Conservation (phyloP, 2,888 invertebrate species). For the Pocota personata region DNA sequence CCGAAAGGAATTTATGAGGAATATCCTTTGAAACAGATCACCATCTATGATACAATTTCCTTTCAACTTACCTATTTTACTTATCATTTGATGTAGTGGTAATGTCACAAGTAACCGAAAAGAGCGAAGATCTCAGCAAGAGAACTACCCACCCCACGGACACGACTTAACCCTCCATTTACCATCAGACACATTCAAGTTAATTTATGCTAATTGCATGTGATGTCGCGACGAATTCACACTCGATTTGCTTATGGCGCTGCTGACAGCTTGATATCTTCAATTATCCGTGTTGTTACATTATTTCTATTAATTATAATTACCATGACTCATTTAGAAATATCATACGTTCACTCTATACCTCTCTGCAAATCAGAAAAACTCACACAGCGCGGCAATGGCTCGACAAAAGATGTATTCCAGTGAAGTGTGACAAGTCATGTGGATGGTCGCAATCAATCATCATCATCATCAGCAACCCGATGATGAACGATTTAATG, state of each 20-base stretch:
- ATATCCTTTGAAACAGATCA: no score
- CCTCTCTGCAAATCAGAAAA: constrained; percentile 31
- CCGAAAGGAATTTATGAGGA: no score
- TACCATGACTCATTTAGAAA: constrained; percentile 41
- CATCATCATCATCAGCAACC: constrained; percentile 46
- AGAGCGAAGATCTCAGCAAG: neutral
- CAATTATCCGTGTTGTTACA: constrained; percentile 57
- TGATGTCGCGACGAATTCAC: constrained; percentile 48
- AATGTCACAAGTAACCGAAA: neutral
- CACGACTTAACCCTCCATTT: constrained; percentile 12
- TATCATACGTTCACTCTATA: neutral
- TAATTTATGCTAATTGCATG: constrained; percentile 58
- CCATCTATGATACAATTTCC: no score
- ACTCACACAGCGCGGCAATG: constrained; percentile 14
- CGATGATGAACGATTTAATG: constrained; percentile 63
- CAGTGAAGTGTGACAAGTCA: constrained; percentile 60
- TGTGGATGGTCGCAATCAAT: constrained; percentile 62
- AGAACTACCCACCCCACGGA: neutral
- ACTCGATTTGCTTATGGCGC: constrained; percentile 34
- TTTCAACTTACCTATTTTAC: no score
- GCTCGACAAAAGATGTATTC: constrained; percentile 34
- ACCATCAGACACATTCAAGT: constrained; percentile 29
- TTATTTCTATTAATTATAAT: constrained; percentile 56
- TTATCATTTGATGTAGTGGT: neutral
- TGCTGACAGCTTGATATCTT: constrained; percentile 57